Evolutionary conservation across 2,888 invertebrate genomes (phyloP).

Genomic region (Beris chalybata): DNA sequence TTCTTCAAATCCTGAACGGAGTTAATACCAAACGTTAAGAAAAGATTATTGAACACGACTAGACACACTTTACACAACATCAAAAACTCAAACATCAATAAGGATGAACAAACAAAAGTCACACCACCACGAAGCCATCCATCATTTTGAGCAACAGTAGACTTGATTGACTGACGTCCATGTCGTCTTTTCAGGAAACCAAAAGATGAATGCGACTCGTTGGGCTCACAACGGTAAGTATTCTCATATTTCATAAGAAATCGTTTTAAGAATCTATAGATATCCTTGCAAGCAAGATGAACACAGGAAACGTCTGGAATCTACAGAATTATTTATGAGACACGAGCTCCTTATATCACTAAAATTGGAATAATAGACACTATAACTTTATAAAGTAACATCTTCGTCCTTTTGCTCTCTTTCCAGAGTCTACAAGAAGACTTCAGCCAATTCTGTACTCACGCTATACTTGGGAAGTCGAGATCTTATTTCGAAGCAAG

Average conservation of each 20-base stretch:
- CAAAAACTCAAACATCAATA: too few relatives aligned
- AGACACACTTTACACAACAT: too few relatives aligned
- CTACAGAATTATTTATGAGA: neutral
- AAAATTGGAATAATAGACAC: neutral
- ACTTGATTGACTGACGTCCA: slow-evolving; percentile 9
- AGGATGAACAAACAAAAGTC: neutral
- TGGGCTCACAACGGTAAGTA: slow-evolving; percentile 32
- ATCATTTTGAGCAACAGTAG: slow-evolving; percentile 6
- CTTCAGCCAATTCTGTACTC: slow-evolving; percentile 79
- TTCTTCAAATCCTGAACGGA: too few relatives aligned
- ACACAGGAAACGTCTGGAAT: neutral
- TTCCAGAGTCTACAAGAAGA: slow-evolving; percentile 75
- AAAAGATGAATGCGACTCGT: slow-evolving; percentile 28
- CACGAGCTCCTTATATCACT: neutral
- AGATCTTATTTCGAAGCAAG: slow-evolving; percentile 73
- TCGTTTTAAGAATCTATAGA: neutral
- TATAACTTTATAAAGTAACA: neutral
- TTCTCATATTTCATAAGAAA: neutral
- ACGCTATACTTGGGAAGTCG: slow-evolving; percentile 77
- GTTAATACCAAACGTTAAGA: too few relatives aligned
- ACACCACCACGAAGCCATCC: neutral
- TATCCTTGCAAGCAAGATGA: too few relatives aligned
- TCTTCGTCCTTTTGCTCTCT: neutral
- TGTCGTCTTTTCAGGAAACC: slow-evolving; percentile 27
- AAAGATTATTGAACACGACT: too few relatives aligned